These are phyloP conservation scores for Harpalus rubripes DNA, from an alignment of 2,888 invertebrate species.

Conservation along the genomic window DNA sequence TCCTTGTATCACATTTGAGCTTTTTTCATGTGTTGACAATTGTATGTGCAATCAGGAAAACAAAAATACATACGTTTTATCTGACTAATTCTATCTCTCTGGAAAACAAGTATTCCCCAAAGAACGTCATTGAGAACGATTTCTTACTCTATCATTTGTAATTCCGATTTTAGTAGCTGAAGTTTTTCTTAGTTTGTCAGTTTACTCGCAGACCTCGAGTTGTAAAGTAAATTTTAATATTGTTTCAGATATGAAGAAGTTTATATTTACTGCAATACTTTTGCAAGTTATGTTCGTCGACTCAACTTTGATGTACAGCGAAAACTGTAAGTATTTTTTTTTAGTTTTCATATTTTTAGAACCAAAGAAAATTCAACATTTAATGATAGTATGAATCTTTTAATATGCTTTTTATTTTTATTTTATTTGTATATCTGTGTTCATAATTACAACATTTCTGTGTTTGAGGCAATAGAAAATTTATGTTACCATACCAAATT, in stretches of 20 bases:
- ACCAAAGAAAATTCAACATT: background rate
- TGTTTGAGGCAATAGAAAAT: no score
- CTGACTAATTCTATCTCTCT: background rate
- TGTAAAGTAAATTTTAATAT: background rate
- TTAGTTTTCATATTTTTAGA: background rate
- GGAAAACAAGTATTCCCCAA: conserved; percentile 25
- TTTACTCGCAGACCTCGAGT: background rate
- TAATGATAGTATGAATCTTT: no score
- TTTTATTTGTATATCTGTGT: no score
- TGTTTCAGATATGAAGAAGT: conserved; percentile 50
- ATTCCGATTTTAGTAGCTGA: conserved; percentile 14
- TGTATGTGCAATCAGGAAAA: no score
- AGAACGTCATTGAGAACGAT: background rate
- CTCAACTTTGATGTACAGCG: conserved; percentile 8
- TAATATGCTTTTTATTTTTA: no score
- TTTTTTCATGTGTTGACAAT: background rate
- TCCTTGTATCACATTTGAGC: background rate
- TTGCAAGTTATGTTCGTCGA: conserved; percentile 11
- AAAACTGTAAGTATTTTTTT: conserved; percentile 51
- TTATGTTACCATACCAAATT: no score
- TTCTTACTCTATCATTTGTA: conserved; percentile 41
- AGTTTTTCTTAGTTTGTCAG: conserved; percentile 14
- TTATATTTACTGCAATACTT: conserved; percentile 33
- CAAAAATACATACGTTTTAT: background rate
- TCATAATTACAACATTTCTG: no score